Conservation (phyloP, 2,797 vertebrate species). For the Protonibea diacanthus region DNA sequence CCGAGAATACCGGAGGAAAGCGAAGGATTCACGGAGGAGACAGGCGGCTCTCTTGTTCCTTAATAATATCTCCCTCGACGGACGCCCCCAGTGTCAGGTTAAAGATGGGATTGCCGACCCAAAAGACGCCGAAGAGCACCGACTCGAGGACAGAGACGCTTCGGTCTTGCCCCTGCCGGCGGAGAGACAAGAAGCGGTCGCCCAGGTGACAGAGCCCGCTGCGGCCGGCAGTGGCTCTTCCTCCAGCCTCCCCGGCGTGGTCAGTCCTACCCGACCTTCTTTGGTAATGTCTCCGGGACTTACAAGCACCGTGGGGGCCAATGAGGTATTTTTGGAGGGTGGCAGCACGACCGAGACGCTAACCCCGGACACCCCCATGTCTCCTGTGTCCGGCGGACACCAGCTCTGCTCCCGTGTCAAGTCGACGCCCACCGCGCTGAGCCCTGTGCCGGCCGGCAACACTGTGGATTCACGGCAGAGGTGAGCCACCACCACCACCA, state of each 20-base stretch:
- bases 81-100: conserved; percentile 85
- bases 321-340: conserved; percentile 82
- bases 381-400: conserved; percentile 65
- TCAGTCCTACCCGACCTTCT: conserved; percentile 65
- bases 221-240: conserved; percentile 60
- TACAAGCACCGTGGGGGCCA: conserved; percentile 56
- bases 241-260: conserved; percentile 58
- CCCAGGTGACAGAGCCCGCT: conserved; percentile 73
- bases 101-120: conserved; percentile 72
- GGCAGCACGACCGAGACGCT: conserved; percentile 67
- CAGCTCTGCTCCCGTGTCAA: conserved; percentile 66
- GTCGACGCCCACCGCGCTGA: conserved; percentile 65
- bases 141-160: conserved; percentile 64
- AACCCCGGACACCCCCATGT: conserved; percentile 72
- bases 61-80: conserved; percentile 94
- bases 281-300: conserved; percentile 63
- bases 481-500: conserved; percentile 62
- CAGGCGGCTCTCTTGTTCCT: conserved; percentile 94
- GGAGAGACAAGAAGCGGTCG: conserved; percentile 59
- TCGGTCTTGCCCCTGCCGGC: conserved; percentile 41
- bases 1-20: conserved; percentile 79
- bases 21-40: conserved; percentile 89
- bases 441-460: conserved; percentile 53
- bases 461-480: conserved; percentile 70
- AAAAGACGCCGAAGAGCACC: conserved; percentile 67